A percentile compares a stretch with the other conserved stretches of the same genome.
phyloP scores from a whole-genome alignment of 1,140 invertebrate genomes.

The Hycleus phaleratus region DNA sequence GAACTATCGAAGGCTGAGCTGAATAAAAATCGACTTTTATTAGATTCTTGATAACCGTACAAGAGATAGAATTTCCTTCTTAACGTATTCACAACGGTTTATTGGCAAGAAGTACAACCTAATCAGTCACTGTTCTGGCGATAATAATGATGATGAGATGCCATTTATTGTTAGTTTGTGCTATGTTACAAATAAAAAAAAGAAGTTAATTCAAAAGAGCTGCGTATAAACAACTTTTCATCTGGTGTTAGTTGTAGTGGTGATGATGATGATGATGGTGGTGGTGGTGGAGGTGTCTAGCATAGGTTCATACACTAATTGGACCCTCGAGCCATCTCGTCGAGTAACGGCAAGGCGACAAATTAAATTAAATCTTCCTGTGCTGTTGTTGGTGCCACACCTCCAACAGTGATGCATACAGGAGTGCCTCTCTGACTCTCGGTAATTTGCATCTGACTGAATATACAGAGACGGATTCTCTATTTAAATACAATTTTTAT shows the following conservation, averaged over 20 bases:
- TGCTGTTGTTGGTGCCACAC: slow-evolving; percentile 1
- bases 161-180: no score
- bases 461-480: no score
- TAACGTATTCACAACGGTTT: no score
- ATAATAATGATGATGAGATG: no score
- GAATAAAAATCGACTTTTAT: slow-evolving; percentile 16
- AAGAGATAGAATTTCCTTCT: slow-evolving; percentile 5
- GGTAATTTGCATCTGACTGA: slow-evolving; percentile 4
- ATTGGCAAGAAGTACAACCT: no score
- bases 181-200: no score
- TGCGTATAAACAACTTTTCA: slow-evolving; percentile 2
- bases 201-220: no score
- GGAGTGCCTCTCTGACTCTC: slow-evolving; percentile 6
- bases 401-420: slow-evolving; percentile 9
- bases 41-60: slow-evolving; percentile 9
- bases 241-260: not conserved
- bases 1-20: slow-evolving; percentile 4
- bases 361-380: slow-evolving; percentile 16
- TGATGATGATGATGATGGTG: no score
- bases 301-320: slow-evolving; percentile 7
- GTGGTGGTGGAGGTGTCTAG: slow-evolving; percentile 1
- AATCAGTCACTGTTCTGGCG: no score
- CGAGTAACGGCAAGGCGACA: slow-evolving; percentile 5
- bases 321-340: slow-evolving; percentile 12
- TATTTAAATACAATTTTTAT: no score